Evolutionary conservation across 2,797 vertebrate species (phyloP).

Genomic region (Australoheros facetus): DNA sequence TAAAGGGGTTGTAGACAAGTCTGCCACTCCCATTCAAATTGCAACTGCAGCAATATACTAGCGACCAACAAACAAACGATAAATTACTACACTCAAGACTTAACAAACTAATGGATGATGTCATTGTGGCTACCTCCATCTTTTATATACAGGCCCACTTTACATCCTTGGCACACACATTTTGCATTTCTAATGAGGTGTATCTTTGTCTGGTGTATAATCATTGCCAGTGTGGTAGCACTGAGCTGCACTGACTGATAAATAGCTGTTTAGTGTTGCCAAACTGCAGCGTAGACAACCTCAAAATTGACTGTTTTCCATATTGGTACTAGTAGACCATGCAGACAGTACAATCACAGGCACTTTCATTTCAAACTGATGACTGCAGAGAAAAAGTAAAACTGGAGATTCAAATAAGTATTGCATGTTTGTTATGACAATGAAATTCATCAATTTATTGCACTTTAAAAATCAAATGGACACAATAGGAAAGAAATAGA

Average conservation of each 20-base stretch:
- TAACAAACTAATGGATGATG: neutral
- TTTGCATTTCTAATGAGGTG: neutral
- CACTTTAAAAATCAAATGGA: neutral
- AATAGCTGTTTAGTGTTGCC: conserved; percentile 16
- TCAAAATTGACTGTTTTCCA: conserved; percentile 17
- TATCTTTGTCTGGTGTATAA: neutral
- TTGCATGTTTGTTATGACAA: neutral
- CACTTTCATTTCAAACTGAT: neutral
- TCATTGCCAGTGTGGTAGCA: neutral
- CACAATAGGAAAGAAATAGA: neutral
- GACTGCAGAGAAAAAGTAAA: neutral
- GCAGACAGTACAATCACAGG: neutral
- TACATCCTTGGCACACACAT: neutral
- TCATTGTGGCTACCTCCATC: neutral
- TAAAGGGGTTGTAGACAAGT: neutral
- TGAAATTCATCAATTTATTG: neutral
- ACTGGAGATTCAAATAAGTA: neutral
- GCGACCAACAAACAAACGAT: neutral
- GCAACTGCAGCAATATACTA: neutral
- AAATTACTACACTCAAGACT: neutral
- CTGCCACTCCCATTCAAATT: neutral
- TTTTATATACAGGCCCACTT: neutral
- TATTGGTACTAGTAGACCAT: neutral
- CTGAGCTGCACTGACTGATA: neutral
- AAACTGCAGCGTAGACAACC: conserved; percentile 19